Evolutionary conservation across 2,888 invertebrate species (phyloP).

Genomic region (Acronicta aceris): DNA sequence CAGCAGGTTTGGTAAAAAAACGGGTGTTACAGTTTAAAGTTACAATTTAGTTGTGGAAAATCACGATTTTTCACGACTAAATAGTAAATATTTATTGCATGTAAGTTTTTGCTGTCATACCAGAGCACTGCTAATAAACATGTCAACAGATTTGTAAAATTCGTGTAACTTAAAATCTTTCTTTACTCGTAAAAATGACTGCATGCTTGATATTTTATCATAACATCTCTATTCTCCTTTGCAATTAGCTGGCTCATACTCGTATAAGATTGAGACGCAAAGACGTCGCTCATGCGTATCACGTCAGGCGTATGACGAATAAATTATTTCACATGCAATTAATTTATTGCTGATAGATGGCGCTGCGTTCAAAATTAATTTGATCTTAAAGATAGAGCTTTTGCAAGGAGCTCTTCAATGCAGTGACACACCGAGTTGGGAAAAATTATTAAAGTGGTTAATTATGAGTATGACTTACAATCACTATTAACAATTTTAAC

Average conservation of each 20-base stretch:
- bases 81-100: neutral
- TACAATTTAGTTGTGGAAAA: too few relatives aligned
- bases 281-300: conserved; percentile 27
- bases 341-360: neutral
- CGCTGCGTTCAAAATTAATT: neutral
- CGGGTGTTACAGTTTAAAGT: too few relatives aligned
- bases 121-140: neutral
- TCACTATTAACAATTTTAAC: too few relatives aligned
- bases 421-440: too few relatives aligned
- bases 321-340: conserved; percentile 29
- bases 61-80: neutral
- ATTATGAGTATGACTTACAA: too few relatives aligned
- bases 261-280: conserved; percentile 27
- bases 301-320: conserved; percentile 21
- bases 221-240: conserved; percentile 17
- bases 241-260: conserved; percentile 24
- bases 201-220: neutral
- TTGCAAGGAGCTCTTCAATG: too few relatives aligned
- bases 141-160: conserved; percentile 3
- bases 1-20: too few relatives aligned
- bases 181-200: conserved; percentile 13
- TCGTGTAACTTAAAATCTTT: conserved; percentile 12
- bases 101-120: neutral
- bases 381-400: neutral
- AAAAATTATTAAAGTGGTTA: too few relatives aligned